Evolutionary conservation across 2,113 vertebrate genomes (phyloP).

Genomic region (Crotalus helleri): DNA sequence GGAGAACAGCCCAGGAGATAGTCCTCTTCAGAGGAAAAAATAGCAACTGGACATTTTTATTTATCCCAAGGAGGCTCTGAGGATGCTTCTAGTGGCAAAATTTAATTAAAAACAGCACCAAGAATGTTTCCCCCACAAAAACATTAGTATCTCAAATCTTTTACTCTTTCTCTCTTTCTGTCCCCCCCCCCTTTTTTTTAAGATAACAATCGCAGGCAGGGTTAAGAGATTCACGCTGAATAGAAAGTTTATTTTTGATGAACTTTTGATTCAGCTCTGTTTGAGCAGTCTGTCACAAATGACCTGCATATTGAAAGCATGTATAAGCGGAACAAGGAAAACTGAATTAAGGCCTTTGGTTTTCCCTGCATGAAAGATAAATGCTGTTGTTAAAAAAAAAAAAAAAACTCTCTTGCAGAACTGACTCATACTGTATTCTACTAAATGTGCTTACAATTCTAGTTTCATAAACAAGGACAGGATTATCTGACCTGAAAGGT

Average conservation of each 20-base stretch:
- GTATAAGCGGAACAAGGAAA: conserved; percentile 49
- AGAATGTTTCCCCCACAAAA: background rate
- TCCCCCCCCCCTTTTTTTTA: background rate
- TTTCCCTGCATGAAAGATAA: conserved; percentile 42
- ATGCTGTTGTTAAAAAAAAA: background rate
- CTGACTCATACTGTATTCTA: conserved; percentile 47
- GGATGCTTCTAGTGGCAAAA: background rate
- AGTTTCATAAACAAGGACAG: conserved; percentile 49
- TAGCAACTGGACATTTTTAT: background rate
- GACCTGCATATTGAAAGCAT: conserved; percentile 23
- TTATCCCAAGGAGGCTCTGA: background rate
- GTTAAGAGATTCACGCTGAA: background rate
- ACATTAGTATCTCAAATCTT: background rate
- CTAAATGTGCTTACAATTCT: conserved; percentile 51
- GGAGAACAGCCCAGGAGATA: background rate
- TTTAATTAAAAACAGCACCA: background rate
- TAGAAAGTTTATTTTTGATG: background rate
- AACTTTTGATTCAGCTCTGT: conserved; percentile 30
- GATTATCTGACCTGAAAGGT: conserved; percentile 43
- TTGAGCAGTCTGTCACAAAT: conserved; percentile 37
- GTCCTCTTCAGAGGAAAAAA: background rate
- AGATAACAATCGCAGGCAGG: background rate
- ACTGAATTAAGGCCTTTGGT: conserved; percentile 9
- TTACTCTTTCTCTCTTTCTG: background rate
- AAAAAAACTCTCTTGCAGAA: conserved; percentile 30